Conservation (phyloP, 2,797 vertebrate genomes). For the Pseudocheirus occidentalis region DNA sequence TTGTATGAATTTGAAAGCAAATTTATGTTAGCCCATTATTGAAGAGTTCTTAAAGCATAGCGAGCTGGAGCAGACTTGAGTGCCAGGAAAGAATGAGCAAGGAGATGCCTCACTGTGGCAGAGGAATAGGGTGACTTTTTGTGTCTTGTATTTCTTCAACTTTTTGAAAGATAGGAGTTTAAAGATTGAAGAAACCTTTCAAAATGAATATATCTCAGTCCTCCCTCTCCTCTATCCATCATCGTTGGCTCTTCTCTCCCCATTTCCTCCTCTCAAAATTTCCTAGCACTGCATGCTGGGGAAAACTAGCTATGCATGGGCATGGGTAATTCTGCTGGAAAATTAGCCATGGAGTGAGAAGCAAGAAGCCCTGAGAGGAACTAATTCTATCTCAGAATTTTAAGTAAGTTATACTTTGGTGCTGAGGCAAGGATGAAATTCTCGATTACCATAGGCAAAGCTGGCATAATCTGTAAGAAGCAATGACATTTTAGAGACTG, state of each 20-base stretch:
- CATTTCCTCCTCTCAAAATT: neutral
- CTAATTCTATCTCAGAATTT: neutral
- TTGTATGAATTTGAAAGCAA: neutral
- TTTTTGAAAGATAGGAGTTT: neutral
- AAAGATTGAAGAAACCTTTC: neutral
- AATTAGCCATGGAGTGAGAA: constrained; percentile 38
- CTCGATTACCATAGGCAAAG: neutral
- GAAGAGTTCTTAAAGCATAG: neutral
- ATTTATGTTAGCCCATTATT: neutral
- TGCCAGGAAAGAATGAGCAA: neutral
- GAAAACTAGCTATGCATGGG: constrained; percentile 4
- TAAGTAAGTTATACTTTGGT: constrained; percentile 14
- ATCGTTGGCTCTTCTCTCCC: neutral
- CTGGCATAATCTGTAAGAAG: neutral
- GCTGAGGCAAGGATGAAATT: neutral
- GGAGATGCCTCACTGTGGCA: neutral
- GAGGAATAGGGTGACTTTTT: neutral
- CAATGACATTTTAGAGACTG: neutral
- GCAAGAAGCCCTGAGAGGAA: constrained; percentile 4
- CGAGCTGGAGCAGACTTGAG: neutral
- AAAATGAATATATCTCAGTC: neutral
- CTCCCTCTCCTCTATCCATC: neutral
- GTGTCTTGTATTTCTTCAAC: neutral
- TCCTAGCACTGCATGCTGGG: neutral
- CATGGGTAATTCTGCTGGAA: constrained; percentile 25